Base-by-base conservation (phyloP, 2,888 invertebrate species). In the Perizoma flavofasciatum region DNA sequence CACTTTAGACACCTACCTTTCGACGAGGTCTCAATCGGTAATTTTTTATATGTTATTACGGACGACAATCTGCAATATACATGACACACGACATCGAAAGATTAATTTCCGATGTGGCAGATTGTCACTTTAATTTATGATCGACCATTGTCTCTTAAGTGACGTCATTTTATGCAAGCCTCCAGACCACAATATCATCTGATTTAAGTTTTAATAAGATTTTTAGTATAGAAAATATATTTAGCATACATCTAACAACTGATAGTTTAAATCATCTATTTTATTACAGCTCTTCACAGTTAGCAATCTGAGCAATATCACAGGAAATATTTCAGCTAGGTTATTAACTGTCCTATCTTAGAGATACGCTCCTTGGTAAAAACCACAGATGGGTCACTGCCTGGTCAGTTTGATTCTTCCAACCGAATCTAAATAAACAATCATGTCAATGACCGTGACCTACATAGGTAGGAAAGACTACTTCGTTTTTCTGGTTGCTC, bases 51-150 rank as follows among this genome's bases (percentile, higher is more conserved):
- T 82, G 82, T 84, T 86, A 78, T 79, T 83, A 84, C 81, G 75
- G 76, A 83, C 77, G 79, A 75, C 74, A 79, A 75, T 69, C 74
- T 74, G 72, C 78, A 81, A 83, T 82, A 83, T 84, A 87, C 85
- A 85, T 74, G 88, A 85, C 83, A 82, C 79, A 73, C 74, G 82
- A 88, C 88, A 85, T 83, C 78, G 73, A 68, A 79, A 90, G 88
- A 91, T 91, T 92, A 90, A 92, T 92, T 85, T 85, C 83, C 85
- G 81, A 89, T 85, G 87, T 86, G 87, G 85, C 86, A 84, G 83
- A 86, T 85, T 89, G 89, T 88, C 89, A 89, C 83, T 81, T 80
- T 88, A 83, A 92, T 90, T 89, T 88, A 92, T 89, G 86, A 87
- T 86, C 84, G 73, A 70, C 86, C 88, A 89, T 92, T 91, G 90